Base-by-base conservation (phyloP, 2,888 invertebrate species). In the Nymphalis urticae region DNA sequence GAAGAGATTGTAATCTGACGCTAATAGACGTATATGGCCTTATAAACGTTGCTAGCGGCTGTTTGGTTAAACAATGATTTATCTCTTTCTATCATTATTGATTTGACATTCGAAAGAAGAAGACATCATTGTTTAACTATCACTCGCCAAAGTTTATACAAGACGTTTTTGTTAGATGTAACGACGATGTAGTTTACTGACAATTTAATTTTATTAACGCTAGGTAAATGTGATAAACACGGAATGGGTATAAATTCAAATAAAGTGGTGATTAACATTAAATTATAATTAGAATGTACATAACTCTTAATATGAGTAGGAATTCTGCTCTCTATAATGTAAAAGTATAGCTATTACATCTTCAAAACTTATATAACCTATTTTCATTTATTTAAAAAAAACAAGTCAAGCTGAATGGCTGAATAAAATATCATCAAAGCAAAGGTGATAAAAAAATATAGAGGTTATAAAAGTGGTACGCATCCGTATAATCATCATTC, bases 401-500 rank as follows among this genome's bases (percentile, higher is more conserved):
- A 50, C 50, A n/a, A 17, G 21, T 16, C 16, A 2, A 53, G 2
- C 27, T 27, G 21, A 2, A 1, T 10, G 53, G 4, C 3, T 53
- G 16, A 53, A 53, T 21, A 24, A 17, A 56, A 56, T 56, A 32
- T 16, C 17, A 32, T 56, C 17, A 56, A 56, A 32, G 54, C 17
- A 56, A 19, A 56, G 16, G 17, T 56, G 32, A 62, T 21, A 32
- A 48, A 60, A n/a, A 32, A 68, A 51, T 51, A 63, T 51, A 24
- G 56, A 68, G 68, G 61, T n/a, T 56, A 61, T 21, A 56, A 61
- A 61, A 60, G 48, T 62, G 36, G 62, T 62, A 62, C 62, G 65
- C 48, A 65, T 68, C 56, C 47, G 56, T 56, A 51, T 59, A 66
- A 66, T 66, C 66, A 68, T 65, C 51, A 68, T 63, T 68, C 32